Conservation (phyloP, 2,797 vertebrate genomes). For the Halcyon leucocephala region DNA sequence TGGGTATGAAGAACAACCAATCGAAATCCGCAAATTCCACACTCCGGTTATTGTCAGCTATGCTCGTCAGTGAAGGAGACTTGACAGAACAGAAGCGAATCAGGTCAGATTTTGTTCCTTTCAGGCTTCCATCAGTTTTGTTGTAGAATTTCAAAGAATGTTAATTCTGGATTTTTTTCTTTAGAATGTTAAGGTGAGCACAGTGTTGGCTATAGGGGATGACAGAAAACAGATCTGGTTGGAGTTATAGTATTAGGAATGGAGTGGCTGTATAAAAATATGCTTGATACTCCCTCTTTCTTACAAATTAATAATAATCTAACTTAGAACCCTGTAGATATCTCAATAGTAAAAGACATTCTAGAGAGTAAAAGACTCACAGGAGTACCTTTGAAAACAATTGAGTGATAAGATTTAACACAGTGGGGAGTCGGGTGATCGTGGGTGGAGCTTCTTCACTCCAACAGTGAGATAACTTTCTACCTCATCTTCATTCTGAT, state of each 20-base stretch:
- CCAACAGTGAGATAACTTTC: not conserved
- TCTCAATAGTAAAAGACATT: not conserved
- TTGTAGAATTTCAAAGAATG: not conserved
- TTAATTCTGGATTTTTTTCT: not conserved
- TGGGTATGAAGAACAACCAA: constrained; percentile 99
- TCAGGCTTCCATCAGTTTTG: not conserved
- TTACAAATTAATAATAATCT: not conserved
- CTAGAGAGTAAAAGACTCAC: not conserved
- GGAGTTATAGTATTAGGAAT: not conserved
- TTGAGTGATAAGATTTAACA: not conserved
- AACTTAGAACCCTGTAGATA: not conserved
- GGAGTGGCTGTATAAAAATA: not conserved
- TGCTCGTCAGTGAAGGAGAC: constrained; percentile 98
- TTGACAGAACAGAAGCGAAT: constrained; percentile 98
- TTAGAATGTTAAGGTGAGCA: not conserved
- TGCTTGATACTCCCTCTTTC: not conserved
- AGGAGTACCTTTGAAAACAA: not conserved
- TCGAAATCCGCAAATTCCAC: constrained; percentile 98
- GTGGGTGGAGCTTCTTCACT: not conserved
- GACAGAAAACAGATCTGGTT: not conserved
- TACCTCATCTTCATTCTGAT: not conserved
- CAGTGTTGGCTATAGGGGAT: not conserved
- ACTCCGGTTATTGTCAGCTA: constrained; percentile 94
- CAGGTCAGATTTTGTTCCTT: constrained; percentile 82
- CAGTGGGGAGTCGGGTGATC: not conserved